phyloP scores from a whole-genome alignment of 2,888 invertebrate species.

The Diaphora mendica region DNA sequence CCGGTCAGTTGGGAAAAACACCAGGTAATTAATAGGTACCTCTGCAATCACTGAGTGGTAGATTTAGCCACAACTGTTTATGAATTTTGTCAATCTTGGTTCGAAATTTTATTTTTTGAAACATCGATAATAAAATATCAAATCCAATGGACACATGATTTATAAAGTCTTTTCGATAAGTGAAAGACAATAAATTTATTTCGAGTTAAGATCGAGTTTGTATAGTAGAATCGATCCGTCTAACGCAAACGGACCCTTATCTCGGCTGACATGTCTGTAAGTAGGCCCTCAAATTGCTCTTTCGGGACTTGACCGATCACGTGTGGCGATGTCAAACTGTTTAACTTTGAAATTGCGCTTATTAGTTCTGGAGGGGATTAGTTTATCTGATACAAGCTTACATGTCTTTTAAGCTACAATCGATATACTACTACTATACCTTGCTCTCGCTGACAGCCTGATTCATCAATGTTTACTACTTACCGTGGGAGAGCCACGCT shows the following conservation, averaged over 20 bases:
- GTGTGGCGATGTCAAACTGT: slow-evolving; percentile 49
- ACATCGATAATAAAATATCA: no score
- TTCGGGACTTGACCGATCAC: slow-evolving; percentile 66
- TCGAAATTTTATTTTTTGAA: no score
- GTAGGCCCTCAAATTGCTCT: slow-evolving; percentile 68
- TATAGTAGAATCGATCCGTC: slow-evolving; percentile 58
- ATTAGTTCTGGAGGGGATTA: slow-evolving; percentile 24
- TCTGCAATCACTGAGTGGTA: no score
- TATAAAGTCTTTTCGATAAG: slow-evolving; percentile 18
- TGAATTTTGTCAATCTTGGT: no score
- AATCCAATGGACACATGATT: neutral
- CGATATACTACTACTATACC: no score
- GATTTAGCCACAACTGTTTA: no score
- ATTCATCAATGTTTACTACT: no score
- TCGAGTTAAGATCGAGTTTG: slow-evolving; percentile 41
- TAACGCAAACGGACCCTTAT: slow-evolving; percentile 69
- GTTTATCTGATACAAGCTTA: slow-evolving; percentile 1
- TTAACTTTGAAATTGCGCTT: slow-evolving; percentile 31
- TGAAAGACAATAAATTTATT: slow-evolving; percentile 25
- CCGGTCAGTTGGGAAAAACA: neutral
- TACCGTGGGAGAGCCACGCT: no score
- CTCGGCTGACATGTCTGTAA: slow-evolving; percentile 70
- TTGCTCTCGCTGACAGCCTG: no score
- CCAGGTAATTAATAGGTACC: neutral
- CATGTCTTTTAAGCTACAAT: neutral